Conservation (phyloP, 2,888 invertebrate species). For the Chouioia cunea region DNA sequence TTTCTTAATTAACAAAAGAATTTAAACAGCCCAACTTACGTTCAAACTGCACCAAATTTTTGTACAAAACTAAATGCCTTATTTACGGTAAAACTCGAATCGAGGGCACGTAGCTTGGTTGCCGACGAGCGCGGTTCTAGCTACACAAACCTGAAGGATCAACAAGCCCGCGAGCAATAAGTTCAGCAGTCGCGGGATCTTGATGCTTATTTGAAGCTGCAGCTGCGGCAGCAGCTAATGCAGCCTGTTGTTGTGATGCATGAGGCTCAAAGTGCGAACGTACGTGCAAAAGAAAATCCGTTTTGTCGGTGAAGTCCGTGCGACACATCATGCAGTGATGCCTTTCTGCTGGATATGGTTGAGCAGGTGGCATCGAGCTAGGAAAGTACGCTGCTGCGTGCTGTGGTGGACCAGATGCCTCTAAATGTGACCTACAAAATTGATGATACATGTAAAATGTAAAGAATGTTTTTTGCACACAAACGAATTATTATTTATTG, state of each 20-base stretch:
- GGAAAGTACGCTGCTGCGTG: conserved; percentile 67
- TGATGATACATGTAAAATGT: background rate
- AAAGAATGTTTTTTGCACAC: background rate
- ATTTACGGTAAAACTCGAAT: conserved; percentile 37
- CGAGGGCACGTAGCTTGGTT: conserved; percentile 23
- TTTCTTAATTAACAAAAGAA: too few relatives aligned
- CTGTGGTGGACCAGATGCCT: conserved; percentile 62
- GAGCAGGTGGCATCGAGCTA: conserved; percentile 62
- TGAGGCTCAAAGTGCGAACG: conserved; percentile 74
- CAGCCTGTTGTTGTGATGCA: conserved; percentile 54
- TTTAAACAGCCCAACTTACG: too few relatives aligned
- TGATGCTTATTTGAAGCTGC: conserved; percentile 56
- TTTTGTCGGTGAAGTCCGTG: conserved; percentile 76
- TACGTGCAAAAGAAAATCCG: conserved; percentile 79
- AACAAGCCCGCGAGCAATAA: conserved; percentile 65
- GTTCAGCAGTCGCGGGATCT: conserved; percentile 64
- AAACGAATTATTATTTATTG: too few relatives aligned
- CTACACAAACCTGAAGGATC: conserved; percentile 66
- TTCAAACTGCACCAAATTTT: too few relatives aligned
- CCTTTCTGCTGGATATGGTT: conserved; percentile 63
- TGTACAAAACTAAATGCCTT: background rate
- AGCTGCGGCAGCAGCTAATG: conserved; percentile 46
- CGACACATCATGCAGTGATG: conserved; percentile 77
- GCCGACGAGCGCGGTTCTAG: conserved; percentile 56
- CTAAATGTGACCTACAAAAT: conserved; percentile 61